Evolutionary conservation across 2,888 invertebrate species (phyloP).

Genomic region (Phyto melanocephala): DNA sequence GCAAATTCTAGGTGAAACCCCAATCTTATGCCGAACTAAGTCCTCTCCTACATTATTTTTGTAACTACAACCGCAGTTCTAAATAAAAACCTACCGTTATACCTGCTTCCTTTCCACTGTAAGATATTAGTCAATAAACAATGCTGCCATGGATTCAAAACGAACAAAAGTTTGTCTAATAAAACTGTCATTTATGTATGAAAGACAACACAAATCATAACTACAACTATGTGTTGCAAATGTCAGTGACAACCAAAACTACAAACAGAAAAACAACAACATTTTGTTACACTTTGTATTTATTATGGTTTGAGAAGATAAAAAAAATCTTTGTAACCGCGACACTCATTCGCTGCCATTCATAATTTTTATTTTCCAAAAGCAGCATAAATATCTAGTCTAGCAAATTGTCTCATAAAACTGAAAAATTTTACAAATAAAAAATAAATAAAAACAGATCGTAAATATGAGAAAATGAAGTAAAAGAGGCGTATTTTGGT

Average conservation of each 20-base stretch:
- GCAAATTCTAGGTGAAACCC: no score
- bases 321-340: neutral
- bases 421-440: neutral
- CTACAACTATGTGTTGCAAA: conserved; percentile 20
- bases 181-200: conserved; percentile 33
- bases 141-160: no score
- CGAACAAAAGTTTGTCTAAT: neutral
- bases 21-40: no score
- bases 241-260: neutral
- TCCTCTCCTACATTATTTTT: no score
- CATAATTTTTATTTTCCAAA: neutral
- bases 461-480: neutral
- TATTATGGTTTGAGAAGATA: neutral
- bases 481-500: conserved; percentile 46
- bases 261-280: neutral
- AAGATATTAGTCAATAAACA: no score
- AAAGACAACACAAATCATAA: conserved; percentile 34
- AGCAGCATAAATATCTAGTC: neutral
- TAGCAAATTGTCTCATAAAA: conserved; percentile 22
- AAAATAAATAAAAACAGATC: neutral
- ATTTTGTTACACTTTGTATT: conserved; percentile 20
- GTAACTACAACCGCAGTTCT: no score
- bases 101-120: no score
- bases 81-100: no score
- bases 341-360: conserved; percentile 19